Percentiles rank a stretch among this genome's conserved stretches.
These are phyloP conservation scores for Carlito syrichta DNA, from an alignment of 2,113 vertebrate species.

Conservation along the genomic window DNA sequence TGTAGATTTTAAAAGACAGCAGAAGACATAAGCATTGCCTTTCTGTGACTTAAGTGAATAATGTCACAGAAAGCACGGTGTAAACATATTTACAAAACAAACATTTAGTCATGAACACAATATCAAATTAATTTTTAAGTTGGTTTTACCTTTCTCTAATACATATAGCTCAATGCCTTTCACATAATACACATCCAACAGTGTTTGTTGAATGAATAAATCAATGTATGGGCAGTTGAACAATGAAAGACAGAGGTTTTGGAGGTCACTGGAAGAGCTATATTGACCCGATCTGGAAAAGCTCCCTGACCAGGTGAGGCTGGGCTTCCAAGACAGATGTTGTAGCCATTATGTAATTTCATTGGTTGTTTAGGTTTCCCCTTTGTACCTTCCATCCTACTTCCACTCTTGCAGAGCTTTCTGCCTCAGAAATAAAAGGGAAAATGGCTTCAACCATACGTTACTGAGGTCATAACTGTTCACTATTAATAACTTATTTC, in stretches of 20 bases:
- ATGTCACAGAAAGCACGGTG: not conserved
- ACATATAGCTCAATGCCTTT: not conserved
- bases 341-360: not conserved
- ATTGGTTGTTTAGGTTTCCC: not conserved
- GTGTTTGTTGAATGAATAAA: not conserved
- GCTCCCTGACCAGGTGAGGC: not conserved
- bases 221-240: not conserved
- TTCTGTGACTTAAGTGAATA: not conserved
- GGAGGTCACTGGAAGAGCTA: not conserved
- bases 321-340: not conserved
- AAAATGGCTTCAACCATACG: not conserved
- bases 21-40: not conserved
- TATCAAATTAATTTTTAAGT: not conserved
- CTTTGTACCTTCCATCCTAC: not conserved
- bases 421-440: not conserved
- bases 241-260: not conserved
- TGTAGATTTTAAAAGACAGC: not conserved
- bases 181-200: not conserved
- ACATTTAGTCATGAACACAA: not conserved
- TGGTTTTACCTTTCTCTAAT: not conserved
- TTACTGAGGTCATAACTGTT: not conserved
- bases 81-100: not conserved
- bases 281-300: not conserved
- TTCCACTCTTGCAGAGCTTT: not conserved
- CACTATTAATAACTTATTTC: not conserved